These are phyloP conservation scores for Chionodraco myersi DNA, from an alignment of 2,113 vertebrate species.

Conservation along the genomic window DNA sequence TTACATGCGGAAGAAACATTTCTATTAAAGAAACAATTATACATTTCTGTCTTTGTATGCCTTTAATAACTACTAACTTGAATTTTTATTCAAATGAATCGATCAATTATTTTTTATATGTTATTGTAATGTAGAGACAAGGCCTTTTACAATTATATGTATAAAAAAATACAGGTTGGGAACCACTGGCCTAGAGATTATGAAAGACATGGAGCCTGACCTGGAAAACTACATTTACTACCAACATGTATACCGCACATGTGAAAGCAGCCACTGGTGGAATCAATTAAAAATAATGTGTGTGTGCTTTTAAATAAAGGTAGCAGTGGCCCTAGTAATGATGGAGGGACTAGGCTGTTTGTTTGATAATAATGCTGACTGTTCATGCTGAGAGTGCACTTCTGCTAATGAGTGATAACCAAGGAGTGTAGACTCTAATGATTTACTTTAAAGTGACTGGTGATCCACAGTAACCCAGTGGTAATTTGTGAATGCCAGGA, in stretches of 20 bases:
- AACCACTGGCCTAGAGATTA: conserved; percentile 4
- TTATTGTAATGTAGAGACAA: no score
- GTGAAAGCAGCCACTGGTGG: neutral
- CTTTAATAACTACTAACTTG: no score
- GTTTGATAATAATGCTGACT: conserved; percentile 28
- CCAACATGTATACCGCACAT: conserved; percentile 2
- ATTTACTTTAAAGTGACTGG: conserved; percentile 37
- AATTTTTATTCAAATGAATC: no score
- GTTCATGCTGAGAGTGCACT: conserved; percentile 42
- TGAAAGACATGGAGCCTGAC: neutral
- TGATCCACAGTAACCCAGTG: conserved; percentile 48
- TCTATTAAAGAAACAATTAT: no score
- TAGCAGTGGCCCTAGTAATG: neutral
- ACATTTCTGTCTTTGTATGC: no score
- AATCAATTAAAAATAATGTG: neutral
- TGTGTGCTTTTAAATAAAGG: neutral
- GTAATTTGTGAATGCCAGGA: conserved; percentile 25
- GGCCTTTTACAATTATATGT: no score
- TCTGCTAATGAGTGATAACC: conserved; percentile 52
- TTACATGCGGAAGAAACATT: no score
- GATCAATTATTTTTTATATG: no score
- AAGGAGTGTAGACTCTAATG: conserved; percentile 26
- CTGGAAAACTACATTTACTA: conserved; percentile 28
- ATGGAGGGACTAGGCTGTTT: conserved; percentile 12
- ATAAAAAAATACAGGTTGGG: no score